Percentiles rank a stretch among this genome's conserved stretches.
These are phyloP conservation scores for Stigmatopora argus DNA, from an alignment of 2,113 vertebrate genomes.

Conservation along the genomic window DNA sequence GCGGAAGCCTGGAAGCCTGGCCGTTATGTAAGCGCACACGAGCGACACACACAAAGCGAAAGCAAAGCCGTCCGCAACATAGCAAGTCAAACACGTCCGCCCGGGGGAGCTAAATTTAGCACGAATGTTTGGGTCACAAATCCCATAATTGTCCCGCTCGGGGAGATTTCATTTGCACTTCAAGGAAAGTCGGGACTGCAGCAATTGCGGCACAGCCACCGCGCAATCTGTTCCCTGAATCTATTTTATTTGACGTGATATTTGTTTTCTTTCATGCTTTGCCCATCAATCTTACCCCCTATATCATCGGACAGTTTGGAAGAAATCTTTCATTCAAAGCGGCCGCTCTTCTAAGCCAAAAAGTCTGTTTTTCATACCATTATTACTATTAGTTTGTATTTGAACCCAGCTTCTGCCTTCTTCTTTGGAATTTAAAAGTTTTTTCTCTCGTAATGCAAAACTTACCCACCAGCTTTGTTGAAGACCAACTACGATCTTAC, in stretches of 20 bases:
- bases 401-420: too few relatives aligned
- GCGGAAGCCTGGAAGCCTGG: conserved; percentile 9
- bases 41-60: not conserved
- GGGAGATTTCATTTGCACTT: conserved; percentile 5
- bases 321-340: not conserved
- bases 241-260: not conserved
- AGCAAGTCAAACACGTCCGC: conserved; percentile 7
- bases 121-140: conserved; percentile 5
- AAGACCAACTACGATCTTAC: too few relatives aligned
- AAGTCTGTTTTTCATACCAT: not conserved
- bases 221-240: conserved; percentile 2
- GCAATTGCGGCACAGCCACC: not conserved
- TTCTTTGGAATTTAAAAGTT: too few relatives aligned
- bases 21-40: conserved; percentile 5
- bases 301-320: not conserved
- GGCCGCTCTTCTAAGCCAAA: not conserved
- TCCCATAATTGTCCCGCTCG: conserved; percentile 6
- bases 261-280: not conserved
- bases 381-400: not conserved
- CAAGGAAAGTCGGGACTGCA: conserved; percentile 1
- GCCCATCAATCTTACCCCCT: not conserved
- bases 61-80: conserved; percentile 6
- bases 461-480: too few relatives aligned
- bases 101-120: conserved; percentile 11
- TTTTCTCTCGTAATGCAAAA: too few relatives aligned